A percentile compares a stretch with the other conserved stretches of the same genome.
Conservation (phyloP, 2,113 vertebrate species). For the Tachuris rubrigastra region DNA sequence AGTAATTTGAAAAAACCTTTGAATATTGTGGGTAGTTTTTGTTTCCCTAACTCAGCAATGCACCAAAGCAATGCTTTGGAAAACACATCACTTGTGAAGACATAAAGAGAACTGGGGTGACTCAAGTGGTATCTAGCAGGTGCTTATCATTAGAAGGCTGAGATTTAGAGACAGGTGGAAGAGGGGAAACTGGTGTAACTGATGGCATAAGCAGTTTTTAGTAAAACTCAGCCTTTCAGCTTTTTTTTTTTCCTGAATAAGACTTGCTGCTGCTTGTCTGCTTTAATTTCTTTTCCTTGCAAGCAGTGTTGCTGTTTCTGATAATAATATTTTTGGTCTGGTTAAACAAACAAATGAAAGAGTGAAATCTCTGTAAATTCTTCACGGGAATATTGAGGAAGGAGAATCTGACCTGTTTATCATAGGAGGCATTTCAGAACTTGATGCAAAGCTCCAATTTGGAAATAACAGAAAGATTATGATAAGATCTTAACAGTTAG, state of each 20-base stretch:
- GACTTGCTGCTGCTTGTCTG: neutral
- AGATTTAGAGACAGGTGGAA: neutral
- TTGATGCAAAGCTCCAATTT: neutral
- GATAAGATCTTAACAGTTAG: neutral
- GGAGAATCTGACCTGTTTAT: neutral
- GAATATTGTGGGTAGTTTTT: neutral
- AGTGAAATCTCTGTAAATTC: neutral
- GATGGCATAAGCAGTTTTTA: neutral
- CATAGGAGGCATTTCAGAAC: neutral
- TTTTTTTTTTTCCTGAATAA: neutral
- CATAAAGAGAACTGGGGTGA: neutral
- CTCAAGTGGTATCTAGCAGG: neutral
- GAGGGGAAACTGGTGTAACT: neutral
- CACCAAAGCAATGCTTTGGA: neutral
- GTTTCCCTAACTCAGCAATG: neutral
- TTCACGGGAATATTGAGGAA: neutral
- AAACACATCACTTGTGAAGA: neutral
- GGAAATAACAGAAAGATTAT: neutral
- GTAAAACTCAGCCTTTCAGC: neutral
- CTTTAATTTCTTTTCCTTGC: neutral
- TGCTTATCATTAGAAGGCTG: neutral
- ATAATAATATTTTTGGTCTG: neutral
- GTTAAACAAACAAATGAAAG: too few relatives aligned
- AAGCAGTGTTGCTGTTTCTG: neutral
- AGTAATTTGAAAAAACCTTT: neutral